Evolutionary conservation across 2,797 vertebrate species (phyloP).

Genomic region (Parotocinclus haroldoi): DNA sequence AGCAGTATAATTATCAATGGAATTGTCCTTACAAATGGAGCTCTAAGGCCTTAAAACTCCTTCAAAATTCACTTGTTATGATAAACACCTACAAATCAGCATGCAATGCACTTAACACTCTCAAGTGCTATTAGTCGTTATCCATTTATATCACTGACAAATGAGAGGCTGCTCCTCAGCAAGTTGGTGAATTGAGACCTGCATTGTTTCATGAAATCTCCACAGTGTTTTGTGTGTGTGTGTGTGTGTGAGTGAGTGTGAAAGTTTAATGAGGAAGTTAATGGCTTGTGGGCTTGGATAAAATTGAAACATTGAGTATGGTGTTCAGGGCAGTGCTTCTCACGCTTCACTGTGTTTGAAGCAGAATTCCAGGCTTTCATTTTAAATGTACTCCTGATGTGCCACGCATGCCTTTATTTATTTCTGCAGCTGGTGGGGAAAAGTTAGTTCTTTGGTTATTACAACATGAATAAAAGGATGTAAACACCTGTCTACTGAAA

Average conservation of each 20-base stretch:
- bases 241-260: constrained; percentile 34
- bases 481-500: too few species aligned
- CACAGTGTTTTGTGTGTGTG: constrained; percentile 28
- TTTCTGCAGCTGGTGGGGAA: constrained; percentile 3
- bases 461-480: too few species aligned
- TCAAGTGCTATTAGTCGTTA: background rate
- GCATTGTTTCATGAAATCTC: constrained; percentile 37
- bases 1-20: too few species aligned
- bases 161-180: constrained; percentile 25
- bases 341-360: constrained; percentile 17
- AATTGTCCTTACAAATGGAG: background rate
- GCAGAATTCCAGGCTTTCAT: constrained; percentile 24
- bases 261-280: constrained; percentile 36
- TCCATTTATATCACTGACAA: constrained; percentile 12
- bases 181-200: constrained; percentile 25
- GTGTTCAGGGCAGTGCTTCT: constrained; percentile 17
- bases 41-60: background rate
- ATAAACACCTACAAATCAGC: background rate
- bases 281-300: constrained; percentile 26
- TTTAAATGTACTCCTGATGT: constrained; percentile 16
- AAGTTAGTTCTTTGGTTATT: too few species aligned
- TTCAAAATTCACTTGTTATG: background rate
- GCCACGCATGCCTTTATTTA: constrained; percentile 19
- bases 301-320: constrained; percentile 30
- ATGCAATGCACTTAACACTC: background rate